Evolutionary conservation across 2,797 vertebrate species (phyloP).

Genomic region (Xenops minutus): DNA sequence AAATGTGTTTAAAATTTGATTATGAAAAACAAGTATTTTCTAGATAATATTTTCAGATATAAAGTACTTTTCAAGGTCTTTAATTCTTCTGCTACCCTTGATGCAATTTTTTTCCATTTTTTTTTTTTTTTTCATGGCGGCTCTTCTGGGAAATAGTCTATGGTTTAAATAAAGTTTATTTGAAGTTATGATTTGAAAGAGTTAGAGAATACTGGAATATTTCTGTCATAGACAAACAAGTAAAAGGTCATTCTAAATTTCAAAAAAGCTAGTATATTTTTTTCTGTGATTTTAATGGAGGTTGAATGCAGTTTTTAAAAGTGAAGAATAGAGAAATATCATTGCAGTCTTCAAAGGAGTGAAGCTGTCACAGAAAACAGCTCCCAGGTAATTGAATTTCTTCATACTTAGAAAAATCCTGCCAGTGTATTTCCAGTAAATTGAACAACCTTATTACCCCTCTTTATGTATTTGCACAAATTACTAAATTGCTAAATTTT

Average conservation of each 20-base stretch:
- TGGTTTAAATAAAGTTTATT: neutral
- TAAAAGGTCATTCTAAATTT: neutral
- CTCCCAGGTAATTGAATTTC: neutral
- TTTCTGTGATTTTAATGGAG: neutral
- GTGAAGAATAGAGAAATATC: neutral
- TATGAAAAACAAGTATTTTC: neutral
- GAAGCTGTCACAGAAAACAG: neutral
- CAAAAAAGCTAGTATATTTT: neutral
- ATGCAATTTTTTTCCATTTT: accelerated
- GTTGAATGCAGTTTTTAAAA: neutral
- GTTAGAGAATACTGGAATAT: neutral
- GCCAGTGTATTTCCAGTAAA: neutral
- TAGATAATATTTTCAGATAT: neutral
- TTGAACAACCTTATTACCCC: neutral
- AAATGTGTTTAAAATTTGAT: neutral
- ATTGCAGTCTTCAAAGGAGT: neutral
- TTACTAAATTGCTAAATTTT: neutral
- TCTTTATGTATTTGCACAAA: neutral
- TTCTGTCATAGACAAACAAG: neutral
- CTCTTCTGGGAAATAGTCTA: neutral
- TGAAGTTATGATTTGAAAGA: neutral
- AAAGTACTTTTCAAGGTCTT: neutral
- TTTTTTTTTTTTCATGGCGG: neutral
- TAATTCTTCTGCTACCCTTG: neutral
- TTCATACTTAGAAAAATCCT: neutral